Evolutionary conservation across 2,888 invertebrate species (phyloP), one percentile per base, ranked within the genome.

Genomic region (Hyposoter didymator): DNA sequence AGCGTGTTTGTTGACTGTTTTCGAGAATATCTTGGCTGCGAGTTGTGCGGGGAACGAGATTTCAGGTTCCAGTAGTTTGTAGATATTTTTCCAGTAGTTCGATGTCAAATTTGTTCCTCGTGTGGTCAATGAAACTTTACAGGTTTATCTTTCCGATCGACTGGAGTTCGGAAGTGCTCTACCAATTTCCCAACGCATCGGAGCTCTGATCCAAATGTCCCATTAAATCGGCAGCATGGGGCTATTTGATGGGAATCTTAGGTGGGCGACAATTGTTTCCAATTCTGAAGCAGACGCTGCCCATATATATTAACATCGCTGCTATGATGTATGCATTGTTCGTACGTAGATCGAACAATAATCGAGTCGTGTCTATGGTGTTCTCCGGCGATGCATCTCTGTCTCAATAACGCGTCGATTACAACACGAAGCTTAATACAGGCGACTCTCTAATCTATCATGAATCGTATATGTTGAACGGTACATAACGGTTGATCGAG

Each of bases 211-310:
- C 59, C 59, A 28, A 59, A 28, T 59, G 28, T 59, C 28, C 59
- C 28, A 59, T 59, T 35, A 47, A 75, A 39, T 69, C 35, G 59
- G 75, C 75, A 43, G 45, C 70, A 62, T 32, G 67, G 62, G 32
- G 28, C n/a, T 59, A 47, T 80, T 72, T 19, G 67, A 82, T 81
- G 55, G 72, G 39, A 47, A 70, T 73, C 76, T 32, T 66, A 12
- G 81, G 45, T 78, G 73, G 62, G 72, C 66, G 72, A 84, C 84
- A 74, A 81, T 84, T 62, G 67, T 80, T 64, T 66, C 59, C 47
- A 78, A 22, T 78, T 69, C 69, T 47, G 73, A 43, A 39, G 55
- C 62, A 74, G 69, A 52, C 35, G 82, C 14, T 17, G 47, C 55
- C 55, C 74, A 43, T 74, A 47, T 28, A 81, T 69, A 78, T 78